phyloP scores from a whole-genome alignment of 2,888 invertebrate species.

The Osmoderma eremita region DNA sequence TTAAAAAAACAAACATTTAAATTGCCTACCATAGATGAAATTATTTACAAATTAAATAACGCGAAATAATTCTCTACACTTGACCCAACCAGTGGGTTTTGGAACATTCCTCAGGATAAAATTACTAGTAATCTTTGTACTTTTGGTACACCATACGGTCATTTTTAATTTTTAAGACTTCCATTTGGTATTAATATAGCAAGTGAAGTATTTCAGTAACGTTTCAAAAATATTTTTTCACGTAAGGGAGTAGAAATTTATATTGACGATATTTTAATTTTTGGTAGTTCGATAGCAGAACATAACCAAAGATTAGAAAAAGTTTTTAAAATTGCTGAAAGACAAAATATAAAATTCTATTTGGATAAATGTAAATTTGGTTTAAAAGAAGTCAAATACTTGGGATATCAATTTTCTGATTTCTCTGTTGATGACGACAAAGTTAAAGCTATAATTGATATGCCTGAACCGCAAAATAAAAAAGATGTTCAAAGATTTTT shows the following conservation, averaged over 20 bases:
- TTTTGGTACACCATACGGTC: conserved; percentile 46
- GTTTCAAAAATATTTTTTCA: conserved; percentile 27
- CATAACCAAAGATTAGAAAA: conserved; percentile 44
- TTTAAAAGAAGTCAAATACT: conserved; percentile 29
- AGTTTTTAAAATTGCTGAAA: conserved; percentile 47
- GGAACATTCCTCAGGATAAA: conserved; percentile 44
- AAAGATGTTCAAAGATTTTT: not conserved
- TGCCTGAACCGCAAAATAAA: conserved; percentile 11
- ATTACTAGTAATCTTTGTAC: conserved; percentile 45
- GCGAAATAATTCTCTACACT: conserved; percentile 43
- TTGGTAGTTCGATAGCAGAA: conserved; percentile 41
- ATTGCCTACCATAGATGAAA: conserved; percentile 46
- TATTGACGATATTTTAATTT: conserved; percentile 48
- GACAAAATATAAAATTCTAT: conserved; percentile 50
- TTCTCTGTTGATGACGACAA: not conserved
- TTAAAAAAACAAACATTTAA: conserved; percentile 46
- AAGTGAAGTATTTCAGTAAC: conserved; percentile 42
- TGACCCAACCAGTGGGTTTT: conserved; percentile 43
- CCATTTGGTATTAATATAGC: conserved; percentile 51
- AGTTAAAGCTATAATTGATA: conserved; percentile 34
- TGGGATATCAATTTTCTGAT: not conserved
- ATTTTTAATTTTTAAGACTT: conserved; percentile 44
- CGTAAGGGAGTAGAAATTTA: conserved; percentile 40
- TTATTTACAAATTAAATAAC: conserved; percentile 43
- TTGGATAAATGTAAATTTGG: conserved; percentile 42